Percentiles rank a stretch among this genome's conserved stretches.
Evolutionary conservation across 2,113 vertebrate species (phyloP).

Genomic region (Trichomycterus rosablanca): DNA sequence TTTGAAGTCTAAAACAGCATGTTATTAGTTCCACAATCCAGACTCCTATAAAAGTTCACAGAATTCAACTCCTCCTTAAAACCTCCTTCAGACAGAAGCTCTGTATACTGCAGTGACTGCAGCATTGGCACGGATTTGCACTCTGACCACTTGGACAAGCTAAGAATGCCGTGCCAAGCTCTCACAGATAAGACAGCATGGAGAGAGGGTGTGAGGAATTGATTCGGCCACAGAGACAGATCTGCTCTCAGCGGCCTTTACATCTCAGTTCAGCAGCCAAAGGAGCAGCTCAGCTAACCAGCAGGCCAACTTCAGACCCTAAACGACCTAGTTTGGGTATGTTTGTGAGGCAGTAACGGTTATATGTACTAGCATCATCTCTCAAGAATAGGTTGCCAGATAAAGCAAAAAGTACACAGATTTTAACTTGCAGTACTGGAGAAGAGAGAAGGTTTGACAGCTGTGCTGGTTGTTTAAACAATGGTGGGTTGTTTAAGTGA

Average conservation of each 20-base stretch:
- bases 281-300: neutral
- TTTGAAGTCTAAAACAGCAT: too few relatives aligned
- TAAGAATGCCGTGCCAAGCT: neutral
- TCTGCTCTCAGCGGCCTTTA: constrained; percentile 5
- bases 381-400: too few relatives aligned
- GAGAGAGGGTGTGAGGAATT: neutral
- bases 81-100: neutral
- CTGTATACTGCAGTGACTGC: neutral
- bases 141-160: neutral
- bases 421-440: too few relatives aligned
- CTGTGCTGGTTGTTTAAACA: too few relatives aligned
- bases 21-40: too few relatives aligned
- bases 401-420: too few relatives aligned
- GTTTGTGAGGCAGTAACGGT: neutral
- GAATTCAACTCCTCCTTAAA: too few relatives aligned
- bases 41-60: too few relatives aligned
- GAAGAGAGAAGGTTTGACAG: too few relatives aligned
- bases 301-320: neutral
- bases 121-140: constrained; percentile 1
- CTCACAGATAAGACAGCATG: neutral
- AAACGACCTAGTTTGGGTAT: neutral
- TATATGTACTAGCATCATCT: too few relatives aligned
- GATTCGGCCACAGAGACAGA: constrained; percentile 1
- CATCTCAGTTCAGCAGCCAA: constrained; percentile 21
- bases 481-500: too few relatives aligned